Evolutionary conservation across 2,797 vertebrate genomes (phyloP), one percentile per base, ranked within the genome.

Genomic region (Periparus ater): DNA sequence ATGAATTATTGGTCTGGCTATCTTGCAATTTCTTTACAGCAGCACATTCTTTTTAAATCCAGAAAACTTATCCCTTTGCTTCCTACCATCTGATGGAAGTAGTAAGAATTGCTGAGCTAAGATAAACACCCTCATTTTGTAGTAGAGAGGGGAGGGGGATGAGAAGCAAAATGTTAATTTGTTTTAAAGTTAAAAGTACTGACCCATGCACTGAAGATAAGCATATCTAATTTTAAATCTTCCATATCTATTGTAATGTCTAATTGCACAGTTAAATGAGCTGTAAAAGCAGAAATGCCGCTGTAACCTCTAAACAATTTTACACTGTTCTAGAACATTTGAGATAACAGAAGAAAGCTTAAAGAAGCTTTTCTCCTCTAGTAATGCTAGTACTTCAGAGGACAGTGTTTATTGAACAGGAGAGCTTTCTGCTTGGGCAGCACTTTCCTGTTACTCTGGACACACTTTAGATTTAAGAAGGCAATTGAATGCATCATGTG

Each of bases 221-320:
- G 93, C 77, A 82, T 96, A 97, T 97, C 97, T 97, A 97, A 97
- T 98, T 98, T 96, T 92, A 97, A 98, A 98, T 97, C 96, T 98
- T 98, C 96, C 91, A 67, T 97, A 97, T 98, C 96, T 96, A 92
- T 95, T 97, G 98, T 97, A 96, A 96, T 93, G 96, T 96, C 97
- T 98, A 97, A 98, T 97, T 97, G 97, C 91, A 96, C 85, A 96
- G 97, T 95, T 97, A 98, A 98, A 98, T 97, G 97, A 98, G 94
- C 95, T 98, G 96, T 96, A 97, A 97, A 97, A 96, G 91, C 94
- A 94, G 96, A 96, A 96, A 97, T 14, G 53, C 87, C 0, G 82
- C 86, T 73, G 84, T 97, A 97, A 96, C 90, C 96, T 94, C 72
- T 84, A 93, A 96, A 96, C 96, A 93, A 85, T 98, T 98, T 97